Conservation (phyloP, 2,888 invertebrate species). For the Rhogogaster chlorosoma region DNA sequence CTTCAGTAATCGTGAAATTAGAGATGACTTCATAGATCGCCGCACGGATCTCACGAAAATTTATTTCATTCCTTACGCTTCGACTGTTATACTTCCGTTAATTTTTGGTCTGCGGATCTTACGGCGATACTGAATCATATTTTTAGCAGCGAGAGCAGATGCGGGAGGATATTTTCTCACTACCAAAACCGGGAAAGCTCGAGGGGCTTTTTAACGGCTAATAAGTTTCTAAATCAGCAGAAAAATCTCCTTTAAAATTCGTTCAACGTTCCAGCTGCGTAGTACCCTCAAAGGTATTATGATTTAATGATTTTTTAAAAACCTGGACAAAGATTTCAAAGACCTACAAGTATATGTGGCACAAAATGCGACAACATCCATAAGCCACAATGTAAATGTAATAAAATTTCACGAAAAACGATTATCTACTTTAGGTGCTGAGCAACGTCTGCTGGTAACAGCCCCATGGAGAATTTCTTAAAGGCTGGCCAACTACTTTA, state of each 20-base stretch:
- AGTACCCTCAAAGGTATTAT: not conserved
- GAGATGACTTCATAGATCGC: not conserved
- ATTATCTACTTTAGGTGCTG: slow-evolving; percentile 38
- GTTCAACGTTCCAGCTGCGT: not conserved
- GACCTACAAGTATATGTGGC: not conserved
- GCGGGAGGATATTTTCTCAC: not conserved
- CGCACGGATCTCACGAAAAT: not conserved
- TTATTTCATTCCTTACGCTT: not conserved
- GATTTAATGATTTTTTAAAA: slow-evolving; percentile 1
- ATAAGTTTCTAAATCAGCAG: not conserved
- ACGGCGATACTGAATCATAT: not conserved
- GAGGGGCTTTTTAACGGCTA: not conserved
- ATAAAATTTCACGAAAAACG: slow-evolving; percentile 32
- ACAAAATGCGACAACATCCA: not conserved
- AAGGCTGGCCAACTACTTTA: slow-evolving; percentile 26
- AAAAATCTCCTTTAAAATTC: not conserved
- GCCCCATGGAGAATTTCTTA: slow-evolving; percentile 11
- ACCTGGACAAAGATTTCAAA: not conserved
- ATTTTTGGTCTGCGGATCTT: not conserved
- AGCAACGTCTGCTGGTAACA: slow-evolving; percentile 15
- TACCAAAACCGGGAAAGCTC: not conserved
- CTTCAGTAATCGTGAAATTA: not conserved
- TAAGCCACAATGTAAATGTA: slow-evolving; percentile 20
- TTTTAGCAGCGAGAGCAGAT: not conserved
- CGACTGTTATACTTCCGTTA: not conserved